Evolutionary conservation across 1,140 invertebrate genomes (phyloP), one percentile per base, ranked within the genome.

Genomic region (Drosophila nebulosa): DNA sequence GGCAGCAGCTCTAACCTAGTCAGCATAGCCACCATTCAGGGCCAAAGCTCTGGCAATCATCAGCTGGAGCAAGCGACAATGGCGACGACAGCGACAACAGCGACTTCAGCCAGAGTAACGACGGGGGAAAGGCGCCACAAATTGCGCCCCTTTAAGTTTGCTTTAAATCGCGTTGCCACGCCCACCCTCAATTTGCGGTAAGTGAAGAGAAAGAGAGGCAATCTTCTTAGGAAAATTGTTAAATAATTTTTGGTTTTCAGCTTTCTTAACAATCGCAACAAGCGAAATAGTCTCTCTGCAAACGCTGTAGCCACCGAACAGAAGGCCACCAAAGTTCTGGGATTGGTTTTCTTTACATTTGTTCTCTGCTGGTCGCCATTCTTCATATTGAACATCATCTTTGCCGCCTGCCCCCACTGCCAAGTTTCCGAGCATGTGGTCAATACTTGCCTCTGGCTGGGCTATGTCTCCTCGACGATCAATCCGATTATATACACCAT

Each of bases 291-390:
- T 1, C 69, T 95, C 53, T 94, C 95, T 2, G 95, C 95, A 0
- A 96, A 96, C 79, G 95, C 95, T 0, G 95, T 97, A 0, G 95
- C 95, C 16, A 96, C 95, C 6, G 96, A 97, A 79, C 96, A 97
- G 89, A 97, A 97, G 83, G 96, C 96, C 0, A 95, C 95, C 60
- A 96, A 96, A 91, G 79, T 97, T 0, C 92, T 97, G 1, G 96
- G 96, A 2, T 91, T 97, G 0, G 96, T 98, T 0, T 97, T 97
- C 92, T 96, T 97, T 91, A 96, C 96, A 0, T 98, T 98, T 90
- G 97, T 98, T 10, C 92, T 97, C 3, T 97, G 97, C 85, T 98
- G 97, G 97, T 94, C 96, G 1, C 97, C 97, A 0, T 98, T 98
- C 91, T 98, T 98, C 91, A 92, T 96, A 22, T 92, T 97, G 39